Evolutionary conservation across 1,140 invertebrate genomes (phyloP), one percentile per base, ranked within the genome.

Genomic region (Chrysoperla carnea): DNA sequence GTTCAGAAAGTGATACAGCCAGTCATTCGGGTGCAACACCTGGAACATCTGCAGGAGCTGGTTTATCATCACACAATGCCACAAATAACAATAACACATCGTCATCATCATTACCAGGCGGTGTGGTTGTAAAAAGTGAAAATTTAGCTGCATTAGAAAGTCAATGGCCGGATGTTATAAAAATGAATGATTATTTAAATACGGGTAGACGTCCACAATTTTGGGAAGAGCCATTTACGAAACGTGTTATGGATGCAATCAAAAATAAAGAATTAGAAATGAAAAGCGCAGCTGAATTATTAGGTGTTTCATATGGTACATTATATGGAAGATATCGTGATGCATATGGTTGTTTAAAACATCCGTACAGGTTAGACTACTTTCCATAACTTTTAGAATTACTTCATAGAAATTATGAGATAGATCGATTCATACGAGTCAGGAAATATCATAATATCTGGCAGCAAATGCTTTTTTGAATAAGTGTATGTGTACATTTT

Each of bases 261-360:
- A 81, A 85, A 50, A 82, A 83, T 49, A 89, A 88, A 63, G 84
- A 87, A 66, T 59, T 91, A 50, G 86, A 91, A 64, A 91, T 91
- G 86, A 91, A 91, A 63, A 81, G 83, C 45, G 86, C 83, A n/a
- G 84, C 84, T 6, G 81, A 87, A 58, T 72, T 89, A 36, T 64
- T 89, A 39, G 85, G 85, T 12, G 85, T 90, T 2, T 88, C 84
- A 8, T 90, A 90, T 62, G 84, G 85, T 8, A 89, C 85, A 4
- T 69, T 90, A 2, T 89, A 90, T 54, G 85, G 85, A 14, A 65
- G 84, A 51, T 90, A 90, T 60, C 64, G 85, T 7, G 85, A 90
- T 61, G 82, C 82, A 29, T 88, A 86, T 57, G 85, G 85, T 13
- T 89, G 84, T 57, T 73, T 88, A 43, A 88, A 88, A 62, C 69